A percentile compares a stretch with the other conserved stretches of the same genome.
These are phyloP conservation scores for Pristionchus entomophagus DNA, from an alignment of 2,888 invertebrate species.

Conservation along the genomic window DNA sequence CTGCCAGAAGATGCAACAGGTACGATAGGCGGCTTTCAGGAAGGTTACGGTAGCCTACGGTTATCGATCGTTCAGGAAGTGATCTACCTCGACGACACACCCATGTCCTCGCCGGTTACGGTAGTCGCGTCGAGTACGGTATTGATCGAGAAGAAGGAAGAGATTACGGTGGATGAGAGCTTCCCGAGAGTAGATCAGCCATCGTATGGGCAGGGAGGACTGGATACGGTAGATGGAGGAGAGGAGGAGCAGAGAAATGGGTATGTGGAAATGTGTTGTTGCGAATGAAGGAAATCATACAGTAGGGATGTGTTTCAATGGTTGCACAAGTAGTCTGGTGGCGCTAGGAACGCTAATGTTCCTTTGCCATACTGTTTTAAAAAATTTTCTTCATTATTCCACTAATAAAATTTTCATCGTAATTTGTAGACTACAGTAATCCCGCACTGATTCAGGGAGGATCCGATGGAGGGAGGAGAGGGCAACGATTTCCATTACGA, in stretches of 20 bases:
- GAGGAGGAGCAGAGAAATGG: background rate
- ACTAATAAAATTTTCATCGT: no score
- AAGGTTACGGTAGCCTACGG: background rate
- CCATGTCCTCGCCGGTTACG: background rate
- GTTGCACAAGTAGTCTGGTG: no score
- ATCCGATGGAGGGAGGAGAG: background rate
- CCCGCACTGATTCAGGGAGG: conserved; percentile 16
- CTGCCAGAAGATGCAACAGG: background rate
- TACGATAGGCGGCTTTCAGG: background rate
- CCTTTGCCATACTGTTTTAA: background rate
- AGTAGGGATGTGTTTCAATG: no score
- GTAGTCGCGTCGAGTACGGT: background rate
- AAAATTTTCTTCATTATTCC: no score
- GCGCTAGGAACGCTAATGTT: no score
- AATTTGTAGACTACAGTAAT: no score
- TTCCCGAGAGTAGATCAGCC: background rate
- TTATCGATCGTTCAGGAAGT: conserved; percentile 6
- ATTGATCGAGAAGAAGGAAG: conserved; percentile 9
- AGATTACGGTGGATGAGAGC: conserved; percentile 32
- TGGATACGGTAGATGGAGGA: conserved; percentile 19
- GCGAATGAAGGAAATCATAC: no score
- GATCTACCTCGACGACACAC: conserved; percentile 40
- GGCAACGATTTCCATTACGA: background rate
- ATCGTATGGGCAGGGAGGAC: conserved; percentile 40
- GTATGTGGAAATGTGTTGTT: background rate